Evolutionary conservation across 2,113 vertebrate species (phyloP), one percentile per base, ranked within the genome.

Genomic region (Microtus montanus): DNA sequence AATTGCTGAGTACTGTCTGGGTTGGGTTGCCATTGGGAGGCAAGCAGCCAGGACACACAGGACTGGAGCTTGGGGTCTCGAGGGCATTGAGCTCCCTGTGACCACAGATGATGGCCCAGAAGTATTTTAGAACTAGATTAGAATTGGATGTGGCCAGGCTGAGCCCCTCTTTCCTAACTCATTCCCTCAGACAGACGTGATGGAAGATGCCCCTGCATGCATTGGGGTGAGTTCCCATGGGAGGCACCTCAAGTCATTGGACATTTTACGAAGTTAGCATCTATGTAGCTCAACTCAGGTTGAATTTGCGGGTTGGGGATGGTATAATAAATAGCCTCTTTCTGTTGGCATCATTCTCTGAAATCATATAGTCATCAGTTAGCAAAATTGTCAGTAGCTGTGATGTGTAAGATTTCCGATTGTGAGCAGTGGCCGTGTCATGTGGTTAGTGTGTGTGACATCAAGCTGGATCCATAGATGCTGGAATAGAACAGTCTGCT

Each of bases 191-290:
- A 6, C 11, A 26, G 73, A 70, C 24, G 2, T 7, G 68, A 33
- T 20, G 20, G 41, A 52, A 22, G 19, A 58, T 7, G 33, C 26
- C 52, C 63, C 82, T 64, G 6, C 54, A 28, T 44, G 28, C 4
- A 4, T 0, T 9, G 3, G 6, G n/a, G n/a, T 49, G 33, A 35
- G 17, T 38, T 2, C 10, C 12, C 26, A 10, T 30, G 24, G 47
- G 47, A 64, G 19, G 19, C 5, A 17, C 78, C 30, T 22, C 9
- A 20, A 20, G 30, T 30, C 9, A 17, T 38, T n/a, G 33, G 44
- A 61, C 33, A 24, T 64, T 47, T 68, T 41, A 47, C 3, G 17
- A 12, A 35, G 49, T 28, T 47, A 38, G 3, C 7, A 61, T 47
- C 19, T 10, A 35, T 63, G 75, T 12, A 7, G 12, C 38, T 47